Evolutionary conservation across 1,140 invertebrate species (phyloP), one percentile per base, ranked within the genome.

Genomic region (Bathynomus jamesi): DNA sequence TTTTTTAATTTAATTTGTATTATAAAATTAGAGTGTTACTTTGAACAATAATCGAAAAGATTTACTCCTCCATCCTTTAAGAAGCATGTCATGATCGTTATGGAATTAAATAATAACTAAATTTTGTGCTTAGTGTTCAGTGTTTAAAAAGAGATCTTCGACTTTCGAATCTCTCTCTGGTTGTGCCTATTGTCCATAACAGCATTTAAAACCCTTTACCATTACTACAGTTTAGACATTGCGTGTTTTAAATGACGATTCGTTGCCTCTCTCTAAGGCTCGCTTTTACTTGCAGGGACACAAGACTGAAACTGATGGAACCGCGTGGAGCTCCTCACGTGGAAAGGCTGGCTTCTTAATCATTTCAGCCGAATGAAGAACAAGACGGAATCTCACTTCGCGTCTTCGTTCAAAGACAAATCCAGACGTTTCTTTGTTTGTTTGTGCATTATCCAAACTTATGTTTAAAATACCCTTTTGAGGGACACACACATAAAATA

Each of bases 251-350:
- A n/a, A 13, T n/a, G 11, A 53, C 46, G n/a, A 11, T 53, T 53
- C 11, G 46, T 13, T 53, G 11, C 11, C 46, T 13, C n/a, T 11
- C n/a, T 53, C n/a, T 53, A 13, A 13, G n/a, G n/a, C n/a, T 53
- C 11, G 11, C n/a, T 53, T 13, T 13, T 17, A 7, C 32, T 17
- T 17, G 7, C 67, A 69, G 67, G 46, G 67, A 69, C 46, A 69
- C 67, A 29, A 69, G 67, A 69, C 40, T 69, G 27, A 69, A 69
- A 61, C 29, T 69, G 46, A 69, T 69, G 46, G 67, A 69, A 53
- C 67, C 53, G 21, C 67, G 67, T 4, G 46, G 46, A 3, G 67
- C 40, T 3, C 4, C 67, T 25, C 67, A 69, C 29, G 25, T 69
- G 4, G 67, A 69, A 53, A 32, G 67, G 3, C 53, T 69, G n/a